A percentile compares a stretch with the other conserved stretches of the same genome.
phyloP scores from a whole-genome alignment of 23 tunicate genomes.

The Styela clava region DNA sequence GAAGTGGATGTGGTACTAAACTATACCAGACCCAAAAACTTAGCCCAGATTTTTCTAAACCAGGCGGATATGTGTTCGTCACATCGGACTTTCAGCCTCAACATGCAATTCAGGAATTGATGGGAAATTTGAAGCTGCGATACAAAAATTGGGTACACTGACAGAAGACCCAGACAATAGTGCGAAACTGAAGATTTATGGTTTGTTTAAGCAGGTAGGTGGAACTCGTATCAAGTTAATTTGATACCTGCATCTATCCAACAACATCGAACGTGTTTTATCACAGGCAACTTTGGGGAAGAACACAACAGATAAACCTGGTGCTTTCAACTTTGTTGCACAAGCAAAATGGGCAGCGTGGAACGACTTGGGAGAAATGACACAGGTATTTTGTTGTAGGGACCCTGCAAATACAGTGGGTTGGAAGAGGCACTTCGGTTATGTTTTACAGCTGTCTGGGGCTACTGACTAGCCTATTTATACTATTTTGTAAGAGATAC shows the following conservation, averaged over 20 bases:
- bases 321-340: conserved; percentile 88
- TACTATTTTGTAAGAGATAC: too few relatives aligned
- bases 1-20: too few relatives aligned
- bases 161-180: conserved; percentile 76
- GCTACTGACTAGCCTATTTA: too few relatives aligned
- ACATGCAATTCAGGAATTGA: conserved; percentile 11
- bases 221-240: too few relatives aligned
- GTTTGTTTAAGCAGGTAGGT: conserved; percentile 79
- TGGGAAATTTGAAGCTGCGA: conserved; percentile 64
- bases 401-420: too few relatives aligned
- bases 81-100: neutral
- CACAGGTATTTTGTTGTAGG: too few relatives aligned
- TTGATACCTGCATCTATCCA: too few relatives aligned
- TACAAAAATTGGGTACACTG: conserved; percentile 51
- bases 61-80: neutral
- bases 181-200: conserved; percentile 68
- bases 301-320: conserved; percentile 76
- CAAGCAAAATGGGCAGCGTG: conserved; percentile 94
- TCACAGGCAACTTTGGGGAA: conserved; percentile 68
- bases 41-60: too few relatives aligned
- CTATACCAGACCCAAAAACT: too few relatives aligned
- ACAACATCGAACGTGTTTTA: neutral
- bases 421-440: too few relatives aligned
- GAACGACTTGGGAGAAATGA: conserved; percentile 65
- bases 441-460: too few relatives aligned